A percentile compares a stretch with the other conserved stretches of the same genome.
Evolutionary conservation across 2,113 vertebrate species (phyloP).

Genomic region (Ciconia stormi): DNA sequence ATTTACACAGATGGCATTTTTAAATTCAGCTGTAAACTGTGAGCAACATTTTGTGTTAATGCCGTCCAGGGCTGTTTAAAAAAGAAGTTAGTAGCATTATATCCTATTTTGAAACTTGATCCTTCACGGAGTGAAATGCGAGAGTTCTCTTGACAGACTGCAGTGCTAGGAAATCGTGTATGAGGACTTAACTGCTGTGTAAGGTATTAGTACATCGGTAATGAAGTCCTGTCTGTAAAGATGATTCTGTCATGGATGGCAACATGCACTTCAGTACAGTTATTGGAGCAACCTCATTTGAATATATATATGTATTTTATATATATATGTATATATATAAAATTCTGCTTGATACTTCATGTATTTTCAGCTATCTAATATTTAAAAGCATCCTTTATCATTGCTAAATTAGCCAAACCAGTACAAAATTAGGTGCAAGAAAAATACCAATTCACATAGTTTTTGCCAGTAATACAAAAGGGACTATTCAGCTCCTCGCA

Average conservation of each 20-base stretch:
- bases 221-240: not conserved
- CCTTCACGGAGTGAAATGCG: not conserved
- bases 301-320: not conserved
- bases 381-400: conserved; percentile 51
- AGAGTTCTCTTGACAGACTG: not conserved
- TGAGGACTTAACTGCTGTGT: not conserved
- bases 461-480: conserved; percentile 32
- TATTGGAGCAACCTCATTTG: not conserved
- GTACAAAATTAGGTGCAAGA: conserved; percentile 58
- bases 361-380: conserved; percentile 14
- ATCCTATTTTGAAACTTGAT: not conserved
- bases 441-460: not conserved
- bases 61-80: not conserved
- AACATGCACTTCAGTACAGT: not conserved
- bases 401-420: conserved; percentile 37
- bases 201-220: not conserved
- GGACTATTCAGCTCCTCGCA: not conserved
- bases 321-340: not conserved
- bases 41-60: not conserved
- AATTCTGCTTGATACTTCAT: not conserved
- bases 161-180: not conserved
- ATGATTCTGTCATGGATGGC: not conserved
- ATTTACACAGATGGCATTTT: not conserved
- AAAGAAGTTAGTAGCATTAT: not conserved
- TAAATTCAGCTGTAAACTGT: not conserved